Evolutionary conservation across 2,888 invertebrate species (phyloP).

Genomic region (Idaea biselata): DNA sequence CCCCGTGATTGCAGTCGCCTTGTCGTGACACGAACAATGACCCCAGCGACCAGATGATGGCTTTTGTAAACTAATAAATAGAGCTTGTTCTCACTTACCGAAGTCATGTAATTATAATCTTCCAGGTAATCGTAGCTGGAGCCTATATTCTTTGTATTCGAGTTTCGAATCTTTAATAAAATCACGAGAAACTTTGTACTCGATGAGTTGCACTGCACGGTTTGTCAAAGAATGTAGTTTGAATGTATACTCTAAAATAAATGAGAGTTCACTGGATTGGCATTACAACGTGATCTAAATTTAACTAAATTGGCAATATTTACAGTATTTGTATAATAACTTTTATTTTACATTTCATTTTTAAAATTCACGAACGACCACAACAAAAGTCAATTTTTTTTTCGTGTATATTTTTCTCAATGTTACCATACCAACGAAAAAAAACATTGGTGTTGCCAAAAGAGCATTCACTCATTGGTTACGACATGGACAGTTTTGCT

Average conservation of each 20-base stretch:
- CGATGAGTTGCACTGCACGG: background rate
- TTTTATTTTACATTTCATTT: background rate
- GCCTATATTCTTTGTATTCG: background rate
- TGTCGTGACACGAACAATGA: constrained; percentile 46
- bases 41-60: constrained; percentile 37
- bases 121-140: background rate
- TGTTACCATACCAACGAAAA: background rate
- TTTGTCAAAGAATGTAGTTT: background rate
- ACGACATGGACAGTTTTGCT: background rate
- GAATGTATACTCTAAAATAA: background rate
- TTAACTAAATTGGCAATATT: background rate
- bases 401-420: background rate
- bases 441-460: background rate
- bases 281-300: background rate
- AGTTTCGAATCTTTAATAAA: no score
- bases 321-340: background rate
- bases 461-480: background rate
- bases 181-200: no score
- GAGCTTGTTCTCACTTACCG: background rate
- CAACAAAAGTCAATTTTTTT: background rate
- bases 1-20: constrained; percentile 32
- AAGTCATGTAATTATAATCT: background rate
- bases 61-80: constrained; percentile 3
- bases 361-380: background rate
- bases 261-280: background rate